These are phyloP conservation scores for Epizoanthus fatuus DNA, from an alignment of 92 coral and sea anemone species.

Conservation along the genomic window DNA sequence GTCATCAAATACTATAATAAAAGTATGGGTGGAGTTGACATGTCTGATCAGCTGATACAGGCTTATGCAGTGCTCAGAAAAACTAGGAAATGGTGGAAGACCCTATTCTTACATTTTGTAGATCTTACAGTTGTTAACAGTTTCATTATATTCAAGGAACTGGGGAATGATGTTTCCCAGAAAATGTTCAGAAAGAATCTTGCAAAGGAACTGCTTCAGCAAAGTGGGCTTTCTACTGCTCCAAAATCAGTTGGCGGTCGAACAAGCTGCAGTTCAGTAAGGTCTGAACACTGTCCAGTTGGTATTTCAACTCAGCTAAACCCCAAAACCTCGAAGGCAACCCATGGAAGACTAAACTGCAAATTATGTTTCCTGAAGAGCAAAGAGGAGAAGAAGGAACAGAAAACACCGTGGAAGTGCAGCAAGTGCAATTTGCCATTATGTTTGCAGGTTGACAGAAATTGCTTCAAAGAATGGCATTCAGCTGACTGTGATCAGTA, in stretches of 20 bases:
- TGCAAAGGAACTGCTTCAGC: not conserved
- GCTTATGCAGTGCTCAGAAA: conserved; percentile 19
- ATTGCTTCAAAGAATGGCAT: conserved; percentile 23
- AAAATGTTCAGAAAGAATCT: conserved; percentile 6
- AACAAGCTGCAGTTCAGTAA: conserved; percentile 7
- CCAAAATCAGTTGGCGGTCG: conserved; percentile 16
- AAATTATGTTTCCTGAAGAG: conserved; percentile 17
- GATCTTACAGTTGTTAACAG: conserved; percentile 39
- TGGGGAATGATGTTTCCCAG: conserved; percentile 15
- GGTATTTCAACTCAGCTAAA: conserved; percentile 4
- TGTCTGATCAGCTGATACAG: conserved; percentile 45
- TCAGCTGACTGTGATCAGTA: conserved; percentile 27
- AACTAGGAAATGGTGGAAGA: conserved; percentile 45
- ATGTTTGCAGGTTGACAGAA: conserved; percentile 19
- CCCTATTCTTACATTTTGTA: conserved; percentile 30
- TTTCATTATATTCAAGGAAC: conserved; percentile 4
- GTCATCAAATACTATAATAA: conserved; percentile 30
- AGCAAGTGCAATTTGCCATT: conserved; percentile 18
- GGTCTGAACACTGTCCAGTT: conserved; percentile 16
- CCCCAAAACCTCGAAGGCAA: not conserved
- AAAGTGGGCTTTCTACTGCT: not conserved
- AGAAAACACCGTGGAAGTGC: conserved; percentile 31
- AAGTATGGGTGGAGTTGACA: conserved; percentile 49
- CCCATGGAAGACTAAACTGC: conserved; percentile 13
- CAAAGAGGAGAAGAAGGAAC: conserved; percentile 2